Evolutionary conservation across 2,113 vertebrate species (phyloP), one percentile per base, ranked within the genome.

Genomic region (Phyllostomus discolor): DNA sequence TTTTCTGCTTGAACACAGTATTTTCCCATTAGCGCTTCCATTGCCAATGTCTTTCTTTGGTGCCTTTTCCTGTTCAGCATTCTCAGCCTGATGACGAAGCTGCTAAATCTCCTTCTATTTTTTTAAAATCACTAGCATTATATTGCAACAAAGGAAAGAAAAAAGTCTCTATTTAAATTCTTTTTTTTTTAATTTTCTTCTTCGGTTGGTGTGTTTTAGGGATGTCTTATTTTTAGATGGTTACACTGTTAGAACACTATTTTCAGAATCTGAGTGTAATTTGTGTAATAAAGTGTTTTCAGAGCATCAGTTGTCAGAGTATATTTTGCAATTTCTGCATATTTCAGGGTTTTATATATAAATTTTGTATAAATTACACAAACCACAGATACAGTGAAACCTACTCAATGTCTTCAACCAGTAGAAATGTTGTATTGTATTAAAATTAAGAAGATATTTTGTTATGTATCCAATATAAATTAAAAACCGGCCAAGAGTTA

Each of bases 261-360:
- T 99, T 99, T 99, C 99, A 98, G 99, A 99, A 99, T 99, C 98
- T 98, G 98, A 99, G 99, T 99, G 99, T 99, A 99, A 99, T 99
- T 99, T 99, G 99, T 99, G 99, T 99, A 99, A 99, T 99, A 99
- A 99, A 99, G 99, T 99, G 99, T 99, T 99, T 98, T 99, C 99
- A 99, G 99, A 99, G 99, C 99, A 99, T 99, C 98, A 98, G 96
- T 94, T 98, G 95, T 98, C 0, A 0, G 96, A 98, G 98, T 98
- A 97, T 98, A 97, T 95, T 98, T 98, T 98, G 97, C 78, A 97
- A 94, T 98, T 98, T 98, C 97, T 98, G 78, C 76, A 88, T 93
- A 84, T 91, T 95, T 96, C 57, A 76, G 24, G 15, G 19, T 90
- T 96, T 97, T 97, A 12, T 96, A 95, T 83, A 83, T 12, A 90